phyloP scores from a whole-genome alignment of 2,113 vertebrate species.

The Axis porcinus region DNA sequence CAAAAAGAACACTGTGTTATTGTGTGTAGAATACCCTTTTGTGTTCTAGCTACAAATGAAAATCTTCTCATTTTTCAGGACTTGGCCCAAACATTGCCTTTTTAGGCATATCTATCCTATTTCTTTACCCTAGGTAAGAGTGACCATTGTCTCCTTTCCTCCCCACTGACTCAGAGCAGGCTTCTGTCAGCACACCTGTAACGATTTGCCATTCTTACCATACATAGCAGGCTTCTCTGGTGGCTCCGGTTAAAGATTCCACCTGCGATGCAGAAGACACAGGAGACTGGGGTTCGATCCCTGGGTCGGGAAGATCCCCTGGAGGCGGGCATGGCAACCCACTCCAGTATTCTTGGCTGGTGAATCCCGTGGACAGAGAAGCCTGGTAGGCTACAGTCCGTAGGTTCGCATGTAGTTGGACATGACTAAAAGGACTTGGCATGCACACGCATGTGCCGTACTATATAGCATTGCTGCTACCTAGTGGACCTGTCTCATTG shows the following conservation, averaged over 20 bases:
- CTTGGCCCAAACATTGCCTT: not conserved
- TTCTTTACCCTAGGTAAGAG: not conserved
- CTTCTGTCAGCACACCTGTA: not conserved
- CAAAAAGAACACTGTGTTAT: not conserved
- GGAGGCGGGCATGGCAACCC: not conserved
- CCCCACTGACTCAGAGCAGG: not conserved
- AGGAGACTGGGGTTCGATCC: not conserved
- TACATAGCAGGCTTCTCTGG: not conserved
- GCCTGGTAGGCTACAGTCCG: not conserved
- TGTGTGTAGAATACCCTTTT: not conserved
- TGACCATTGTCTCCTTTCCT: not conserved
- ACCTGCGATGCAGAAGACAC: not conserved
- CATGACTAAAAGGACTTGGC: not conserved
- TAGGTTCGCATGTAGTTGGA: not conserved
- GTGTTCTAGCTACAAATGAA: not conserved
- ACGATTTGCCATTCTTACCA: not conserved
- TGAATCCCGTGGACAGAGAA: not conserved
- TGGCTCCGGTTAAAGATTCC: not conserved
- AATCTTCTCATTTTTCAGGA: not conserved
- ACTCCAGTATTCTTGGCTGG: not conserved
- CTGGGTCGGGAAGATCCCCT: not conserved
- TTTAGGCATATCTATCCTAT: not conserved
- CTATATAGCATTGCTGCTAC: not conserved
- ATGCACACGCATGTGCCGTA: fast-evolving
- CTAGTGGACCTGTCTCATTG: not conserved